Percentiles rank a stretch among this genome's conserved stretches.
Conservation (phyloP, 64 coral and sea anemone genomes). For the Hydrozoanthus tunicans region DNA sequence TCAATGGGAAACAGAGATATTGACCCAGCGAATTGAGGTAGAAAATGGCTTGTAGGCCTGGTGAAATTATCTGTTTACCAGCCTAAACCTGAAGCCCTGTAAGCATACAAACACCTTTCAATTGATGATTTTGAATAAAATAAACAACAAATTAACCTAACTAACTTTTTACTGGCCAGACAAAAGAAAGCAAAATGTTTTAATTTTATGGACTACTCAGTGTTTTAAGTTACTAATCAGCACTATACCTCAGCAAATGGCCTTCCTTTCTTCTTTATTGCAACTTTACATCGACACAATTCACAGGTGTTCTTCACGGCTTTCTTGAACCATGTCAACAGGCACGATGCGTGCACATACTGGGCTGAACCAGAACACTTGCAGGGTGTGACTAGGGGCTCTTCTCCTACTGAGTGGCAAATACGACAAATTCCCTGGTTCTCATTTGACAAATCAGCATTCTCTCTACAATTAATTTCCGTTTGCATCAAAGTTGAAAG, state of each 20-base stretch:
- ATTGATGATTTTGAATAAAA: no score
- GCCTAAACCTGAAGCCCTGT: no score
- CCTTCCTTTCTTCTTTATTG: conserved; percentile 88
- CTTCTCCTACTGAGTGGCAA: conserved; percentile 82
- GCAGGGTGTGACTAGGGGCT: conserved; percentile 82
- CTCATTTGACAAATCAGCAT: conserved; percentile 67
- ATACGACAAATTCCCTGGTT: conserved; percentile 88
- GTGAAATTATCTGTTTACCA: no score
- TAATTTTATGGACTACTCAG: no score
- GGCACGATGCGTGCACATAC: conserved; percentile 85
- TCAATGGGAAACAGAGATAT: no score
- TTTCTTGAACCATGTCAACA: conserved; percentile 92
- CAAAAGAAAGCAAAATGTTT: no score
- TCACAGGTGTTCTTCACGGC: conserved; percentile 93
- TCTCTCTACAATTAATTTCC: conserved; percentile 77
- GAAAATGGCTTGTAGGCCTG: no score
- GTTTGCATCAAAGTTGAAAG: conserved; percentile 72
- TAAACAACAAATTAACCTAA: no score
- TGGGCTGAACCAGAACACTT: conserved; percentile 84
- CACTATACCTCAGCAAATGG: conserved; percentile 85
- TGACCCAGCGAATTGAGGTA: no score
- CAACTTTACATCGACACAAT: conserved; percentile 90
- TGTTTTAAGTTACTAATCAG: no score
- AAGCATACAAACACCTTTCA: no score
- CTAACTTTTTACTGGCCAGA: no score